Evolutionary conservation across 2,113 vertebrate genomes (phyloP).

Genomic region (Xiphophorus couchianus): DNA sequence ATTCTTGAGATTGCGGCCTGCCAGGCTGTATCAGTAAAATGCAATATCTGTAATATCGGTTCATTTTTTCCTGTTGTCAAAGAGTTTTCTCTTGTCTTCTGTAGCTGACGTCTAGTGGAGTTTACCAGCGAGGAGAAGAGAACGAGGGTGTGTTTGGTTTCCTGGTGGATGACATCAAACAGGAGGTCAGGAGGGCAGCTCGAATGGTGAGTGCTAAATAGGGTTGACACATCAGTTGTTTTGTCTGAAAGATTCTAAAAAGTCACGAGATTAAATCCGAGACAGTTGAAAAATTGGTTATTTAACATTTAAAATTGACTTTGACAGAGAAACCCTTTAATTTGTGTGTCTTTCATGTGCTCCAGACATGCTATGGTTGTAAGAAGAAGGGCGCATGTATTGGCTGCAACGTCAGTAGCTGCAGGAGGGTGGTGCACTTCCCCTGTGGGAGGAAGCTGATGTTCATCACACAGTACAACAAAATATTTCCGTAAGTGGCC

Average conservation of each 20-base stretch:
- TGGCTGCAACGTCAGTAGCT: conserved; percentile 86
- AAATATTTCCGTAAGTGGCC: conserved; percentile 87
- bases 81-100: background rate
- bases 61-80: background rate
- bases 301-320: background rate
- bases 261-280: too few species aligned
- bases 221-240: too few species aligned
- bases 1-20: too few species aligned
- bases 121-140: conserved; percentile 93
- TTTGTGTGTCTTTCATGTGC: background rate
- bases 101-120: conserved; percentile 93
- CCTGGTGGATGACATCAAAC: conserved; percentile 88
- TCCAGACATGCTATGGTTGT: conserved; percentile 86
- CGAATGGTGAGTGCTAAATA: conserved; percentile 82
- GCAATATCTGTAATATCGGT: too few species aligned
- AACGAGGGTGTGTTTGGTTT: conserved; percentile 92
- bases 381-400: conserved; percentile 91
- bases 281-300: too few species aligned
- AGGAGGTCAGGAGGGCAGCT: conserved; percentile 86
- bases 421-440: conserved; percentile 90
- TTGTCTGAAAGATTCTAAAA: too few species aligned
- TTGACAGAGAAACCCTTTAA: background rate
- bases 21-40: too few species aligned
- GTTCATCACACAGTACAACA: conserved; percentile 93
- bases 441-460: conserved; percentile 86